phyloP scores from a whole-genome alignment of 2,113 vertebrate species.

The Panurus biarmicus region DNA sequence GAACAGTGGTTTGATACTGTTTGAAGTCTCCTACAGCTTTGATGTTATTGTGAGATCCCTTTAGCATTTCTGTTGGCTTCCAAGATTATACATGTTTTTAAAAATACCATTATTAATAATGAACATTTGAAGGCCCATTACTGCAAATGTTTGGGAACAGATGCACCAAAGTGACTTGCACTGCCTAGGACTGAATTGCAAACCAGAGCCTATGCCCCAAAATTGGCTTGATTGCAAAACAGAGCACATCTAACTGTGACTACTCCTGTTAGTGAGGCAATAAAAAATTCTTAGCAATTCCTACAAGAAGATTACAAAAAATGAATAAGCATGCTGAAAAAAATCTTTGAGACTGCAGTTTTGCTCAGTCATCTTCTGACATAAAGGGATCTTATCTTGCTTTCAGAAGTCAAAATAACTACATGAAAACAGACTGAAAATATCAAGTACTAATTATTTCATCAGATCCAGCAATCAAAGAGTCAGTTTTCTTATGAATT shows the following conservation, averaged over 20 bases:
- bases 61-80: neutral
- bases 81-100: neutral
- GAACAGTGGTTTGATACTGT: neutral
- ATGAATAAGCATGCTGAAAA: neutral
- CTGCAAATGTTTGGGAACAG: neutral
- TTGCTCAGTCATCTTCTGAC: neutral
- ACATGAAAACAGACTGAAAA: neutral
- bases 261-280: neutral
- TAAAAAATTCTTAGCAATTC: neutral
- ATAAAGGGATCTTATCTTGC: neutral
- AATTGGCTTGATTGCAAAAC: neutral
- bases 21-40: neutral
- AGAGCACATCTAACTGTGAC: neutral
- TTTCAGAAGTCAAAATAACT: neutral
- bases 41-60: neutral
- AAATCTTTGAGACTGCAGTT: neutral
- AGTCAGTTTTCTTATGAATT: conserved; percentile 53
- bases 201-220: neutral
- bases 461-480: conserved; percentile 41
- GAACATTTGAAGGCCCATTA: neutral
- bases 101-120: neutral
- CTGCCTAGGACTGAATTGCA: neutral
- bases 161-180: neutral
- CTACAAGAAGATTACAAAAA: neutral
- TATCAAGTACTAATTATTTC: conserved; percentile 59